phyloP scores from a whole-genome alignment of 1,140 invertebrate species.

The Rhynchophorus ferrugineus region DNA sequence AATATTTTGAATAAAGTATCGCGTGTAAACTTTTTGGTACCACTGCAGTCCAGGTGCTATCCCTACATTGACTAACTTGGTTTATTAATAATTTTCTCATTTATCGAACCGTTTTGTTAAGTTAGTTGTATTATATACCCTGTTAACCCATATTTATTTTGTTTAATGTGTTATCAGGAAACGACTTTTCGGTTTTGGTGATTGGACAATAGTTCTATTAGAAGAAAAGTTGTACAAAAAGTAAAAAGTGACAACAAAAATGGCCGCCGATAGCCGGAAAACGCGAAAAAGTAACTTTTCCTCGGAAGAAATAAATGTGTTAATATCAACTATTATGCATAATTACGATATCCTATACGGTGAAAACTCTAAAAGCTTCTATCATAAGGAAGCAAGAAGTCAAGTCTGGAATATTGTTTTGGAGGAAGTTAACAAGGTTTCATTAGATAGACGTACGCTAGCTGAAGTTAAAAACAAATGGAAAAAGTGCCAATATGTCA shows the following conservation, averaged over 20 bases:
- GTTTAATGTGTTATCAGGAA: not conserved
- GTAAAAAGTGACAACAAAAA: too few relatives aligned
- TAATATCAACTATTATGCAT: conserved; percentile 22
- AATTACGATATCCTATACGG: conserved; percentile 27
- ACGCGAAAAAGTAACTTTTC: conserved; percentile 31
- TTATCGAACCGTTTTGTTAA: not conserved
- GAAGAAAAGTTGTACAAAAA: too few relatives aligned
- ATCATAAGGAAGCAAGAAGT: conserved; percentile 23
- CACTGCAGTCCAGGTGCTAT: not conserved
- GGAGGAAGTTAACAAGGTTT: conserved; percentile 27
- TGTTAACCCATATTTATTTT: not conserved
- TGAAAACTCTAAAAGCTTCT: conserved; percentile 22
- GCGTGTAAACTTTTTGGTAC: not conserved
- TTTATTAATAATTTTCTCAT: not conserved
- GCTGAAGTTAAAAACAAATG: conserved; percentile 32
- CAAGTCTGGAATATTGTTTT: conserved; percentile 27
- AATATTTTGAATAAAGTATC: not conserved
- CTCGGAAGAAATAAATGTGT: conserved; percentile 24
- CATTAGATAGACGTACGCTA: conserved; percentile 28
- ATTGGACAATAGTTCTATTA: too few relatives aligned
- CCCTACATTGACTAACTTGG: not conserved
- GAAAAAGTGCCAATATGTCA: conserved; percentile 28
- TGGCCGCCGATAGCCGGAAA: conserved; percentile 24
- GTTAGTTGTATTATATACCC: too few relatives aligned
- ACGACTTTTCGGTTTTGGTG: too few relatives aligned